Evolutionary conservation across 2,888 invertebrate species (phyloP).

Genomic region (Epistrophella euchroma): DNA sequence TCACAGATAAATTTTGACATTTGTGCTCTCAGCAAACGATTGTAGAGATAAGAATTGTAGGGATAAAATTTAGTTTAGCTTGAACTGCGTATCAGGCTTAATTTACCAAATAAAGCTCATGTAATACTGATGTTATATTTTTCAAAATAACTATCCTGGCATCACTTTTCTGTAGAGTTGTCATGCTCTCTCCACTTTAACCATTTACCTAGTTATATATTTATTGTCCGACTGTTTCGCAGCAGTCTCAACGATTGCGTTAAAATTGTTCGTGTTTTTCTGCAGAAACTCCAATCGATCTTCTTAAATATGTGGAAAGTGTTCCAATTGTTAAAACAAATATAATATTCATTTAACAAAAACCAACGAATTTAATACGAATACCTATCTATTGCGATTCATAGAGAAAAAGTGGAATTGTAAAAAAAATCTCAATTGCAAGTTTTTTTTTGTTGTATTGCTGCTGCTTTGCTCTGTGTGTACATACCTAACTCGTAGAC

Average conservation of each 20-base stretch:
- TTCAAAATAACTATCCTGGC: constrained; percentile 2
- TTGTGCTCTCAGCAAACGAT: too few species aligned
- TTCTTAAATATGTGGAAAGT: constrained; percentile 51
- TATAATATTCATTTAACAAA: neutral
- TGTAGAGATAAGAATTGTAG: too few species aligned
- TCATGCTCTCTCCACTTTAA: constrained; percentile 51
- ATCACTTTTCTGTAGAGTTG: constrained; percentile 60
- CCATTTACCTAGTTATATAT: constrained; percentile 67
- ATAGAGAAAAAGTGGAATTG: constrained; percentile 25
- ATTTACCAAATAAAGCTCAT: too few species aligned
- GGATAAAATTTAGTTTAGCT: too few species aligned
- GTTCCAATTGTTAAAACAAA: constrained; percentile 43
- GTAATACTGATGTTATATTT: neutral
- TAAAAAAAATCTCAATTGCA: constrained; percentile 56
- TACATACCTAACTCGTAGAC: constrained; percentile 31
- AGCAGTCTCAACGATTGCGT: constrained; percentile 38
- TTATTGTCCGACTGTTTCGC: constrained; percentile 62
- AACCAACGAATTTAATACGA: constrained; percentile 16
- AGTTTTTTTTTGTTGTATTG: constrained; percentile 46
- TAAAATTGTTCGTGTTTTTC: constrained; percentile 53
- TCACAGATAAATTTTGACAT: too few species aligned
- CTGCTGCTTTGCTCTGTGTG: constrained; percentile 21
- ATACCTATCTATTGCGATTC: constrained; percentile 15
- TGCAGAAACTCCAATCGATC: constrained; percentile 37
- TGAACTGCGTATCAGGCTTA: too few species aligned